These are phyloP conservation scores for Pygoscelis antarcticus DNA, from an alignment of 2,113 vertebrate species.

Conservation along the genomic window DNA sequence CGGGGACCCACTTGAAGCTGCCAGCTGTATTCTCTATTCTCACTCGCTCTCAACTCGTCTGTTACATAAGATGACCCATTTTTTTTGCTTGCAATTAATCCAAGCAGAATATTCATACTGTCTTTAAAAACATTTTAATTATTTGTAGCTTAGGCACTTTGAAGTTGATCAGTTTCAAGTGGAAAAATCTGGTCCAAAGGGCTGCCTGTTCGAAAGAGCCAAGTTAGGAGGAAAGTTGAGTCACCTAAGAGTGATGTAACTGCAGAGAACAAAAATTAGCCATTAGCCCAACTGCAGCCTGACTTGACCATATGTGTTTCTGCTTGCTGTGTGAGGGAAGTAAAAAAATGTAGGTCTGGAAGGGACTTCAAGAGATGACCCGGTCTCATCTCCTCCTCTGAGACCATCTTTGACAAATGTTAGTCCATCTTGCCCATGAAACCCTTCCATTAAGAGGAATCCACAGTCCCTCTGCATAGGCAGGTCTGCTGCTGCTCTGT, in stretches of 20 bases:
- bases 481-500: background rate
- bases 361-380: background rate
- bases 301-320: background rate
- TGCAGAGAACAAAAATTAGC: background rate
- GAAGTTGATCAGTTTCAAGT: constrained; percentile 17
- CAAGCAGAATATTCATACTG: constrained; percentile 23
- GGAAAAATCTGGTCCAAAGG: constrained; percentile 4
- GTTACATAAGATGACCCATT: constrained; percentile 52
- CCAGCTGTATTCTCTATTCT: constrained; percentile 9
- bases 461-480: background rate
- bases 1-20: constrained; percentile 2
- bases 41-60: background rate
- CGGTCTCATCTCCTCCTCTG: background rate
- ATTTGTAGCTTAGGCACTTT: constrained; percentile 17
- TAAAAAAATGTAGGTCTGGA: background rate
- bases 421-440: background rate
- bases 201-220: background rate
- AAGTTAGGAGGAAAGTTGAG: background rate
- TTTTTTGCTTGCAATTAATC: background rate
- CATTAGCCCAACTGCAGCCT: background rate
- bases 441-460: background rate
- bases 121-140: constrained; percentile 24
- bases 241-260: background rate
- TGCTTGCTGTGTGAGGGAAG: background rate
- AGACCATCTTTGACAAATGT: background rate